Evolutionary conservation across 2,797 vertebrate species (phyloP), one percentile per base, ranked within the genome.

Genomic region (Myotis planiceps): DNA sequence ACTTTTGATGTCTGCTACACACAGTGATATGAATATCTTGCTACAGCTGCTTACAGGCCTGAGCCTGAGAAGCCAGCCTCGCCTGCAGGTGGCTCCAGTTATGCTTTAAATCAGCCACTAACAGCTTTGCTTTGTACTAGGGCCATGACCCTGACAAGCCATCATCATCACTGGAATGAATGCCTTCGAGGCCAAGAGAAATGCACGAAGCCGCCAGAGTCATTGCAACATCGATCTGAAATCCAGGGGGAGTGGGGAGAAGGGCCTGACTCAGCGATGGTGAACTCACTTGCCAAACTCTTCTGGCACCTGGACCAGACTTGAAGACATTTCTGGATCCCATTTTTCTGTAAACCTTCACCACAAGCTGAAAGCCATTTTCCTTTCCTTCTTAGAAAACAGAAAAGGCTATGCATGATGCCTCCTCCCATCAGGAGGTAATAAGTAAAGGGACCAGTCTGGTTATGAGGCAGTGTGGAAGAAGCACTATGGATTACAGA

Each of bases 61-160:
- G 55, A 34, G 78, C 45, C 76, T 47, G 37, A 93, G 69, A 85
- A 78, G 49, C 39, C 34, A 79, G 63, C 10, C 63, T 88, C 2
- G 0, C 72, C 82, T 15, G 15, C 69, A 96, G 94, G 95, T 96
- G 92, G 94, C 72, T 71, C 76, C 83, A 85, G 91, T 88, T 90
- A 79, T 83, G 90, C 82, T 95, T 96, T 45, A 71, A 63, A 95
- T 92, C 84, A 68, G 88, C 60, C 93, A 89, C 78, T 96, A 97
- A 92, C 66, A 97, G 89, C 96, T 60, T n/a, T 63, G 93, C 83
- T 96, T 90, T 92, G 87, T 87, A 93, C 89, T 71, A 37, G 25
- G 81, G 78, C 88, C 47, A 1, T 69, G 95, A 94, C 92, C 96
- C 87, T 68, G 69, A 84, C 87, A 75, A 95, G 90, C 78, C 93